phyloP scores from a whole-genome alignment of 2,113 vertebrate genomes.

The Pristiophorus japonicus region DNA sequence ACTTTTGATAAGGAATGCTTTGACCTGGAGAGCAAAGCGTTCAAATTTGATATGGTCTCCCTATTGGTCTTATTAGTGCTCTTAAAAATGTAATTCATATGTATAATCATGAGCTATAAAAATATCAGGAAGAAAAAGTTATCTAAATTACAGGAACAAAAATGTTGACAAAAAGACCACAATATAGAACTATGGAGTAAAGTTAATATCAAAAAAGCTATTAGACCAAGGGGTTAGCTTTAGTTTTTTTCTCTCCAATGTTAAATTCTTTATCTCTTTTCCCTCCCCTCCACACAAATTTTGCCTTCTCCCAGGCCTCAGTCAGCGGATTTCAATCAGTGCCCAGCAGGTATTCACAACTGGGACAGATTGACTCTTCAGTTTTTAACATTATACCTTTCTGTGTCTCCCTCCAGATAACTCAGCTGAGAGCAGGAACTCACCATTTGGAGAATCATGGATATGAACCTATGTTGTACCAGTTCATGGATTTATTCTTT shows the following conservation, averaged over 20 bases:
- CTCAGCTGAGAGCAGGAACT: background rate
- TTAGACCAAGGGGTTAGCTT: background rate
- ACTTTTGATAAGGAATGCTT: background rate
- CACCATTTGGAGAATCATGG: background rate
- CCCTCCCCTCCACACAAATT: background rate
- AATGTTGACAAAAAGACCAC: background rate
- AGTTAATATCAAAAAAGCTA: background rate
- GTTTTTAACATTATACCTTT: background rate
- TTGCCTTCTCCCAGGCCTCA: background rate
- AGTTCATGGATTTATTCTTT: background rate
- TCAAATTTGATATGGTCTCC: background rate
- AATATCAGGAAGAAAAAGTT: background rate
- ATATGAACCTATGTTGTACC: background rate
- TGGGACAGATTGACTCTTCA: background rate
- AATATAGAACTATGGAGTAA: background rate
- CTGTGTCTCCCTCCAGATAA: background rate
- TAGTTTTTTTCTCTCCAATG: background rate
- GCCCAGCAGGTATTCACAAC: background rate
- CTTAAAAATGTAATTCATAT: background rate
- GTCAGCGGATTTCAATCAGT: background rate
- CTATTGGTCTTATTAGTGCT: background rate
- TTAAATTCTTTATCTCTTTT: background rate
- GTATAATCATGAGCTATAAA: background rate
- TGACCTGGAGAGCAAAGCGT: background rate
- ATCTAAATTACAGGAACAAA: background rate